Base-by-base conservation (phyloP, 2,797 vertebrate species). In the Enteromius argenteus region DNA sequence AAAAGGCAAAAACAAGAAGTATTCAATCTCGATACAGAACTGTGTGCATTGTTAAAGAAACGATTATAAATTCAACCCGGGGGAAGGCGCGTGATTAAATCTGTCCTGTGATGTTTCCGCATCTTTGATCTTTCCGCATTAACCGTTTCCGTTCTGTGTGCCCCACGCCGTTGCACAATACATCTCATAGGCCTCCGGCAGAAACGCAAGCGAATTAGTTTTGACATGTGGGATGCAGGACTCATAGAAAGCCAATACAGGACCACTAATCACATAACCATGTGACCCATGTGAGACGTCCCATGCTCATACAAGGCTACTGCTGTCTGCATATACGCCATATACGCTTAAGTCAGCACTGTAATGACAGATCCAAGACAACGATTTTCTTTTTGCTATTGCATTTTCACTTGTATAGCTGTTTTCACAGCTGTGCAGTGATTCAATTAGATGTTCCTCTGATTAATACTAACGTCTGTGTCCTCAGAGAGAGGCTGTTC, bases 71-170 rank as follows among this genome's bases (percentile, higher is more conserved):
- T 91, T 91, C 89, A 85, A 86, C 89, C 89, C 1, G 35, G 72
- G 86, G 89, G 87, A 86, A 86, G 85, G 83, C 78, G 49, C 73
- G 42, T 91, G 90, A 91, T 92, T 91, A 90, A 86, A 89, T 90
- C 84, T 3, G 87, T 78, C 75, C 83, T 84, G 80, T 92, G 90
- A 93, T 92, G 90, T 92, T 92, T 92, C 91, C 84, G 53, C 86
- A 49, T 90, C 91, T 93, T 91, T 94, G 91, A 92, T 93, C 89
- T 87, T 81, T 58, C 72, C 2, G 32, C n/a, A 64, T 93, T 91
- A 89, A 91, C 90, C 83, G 86, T 91, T 91, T 91, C 81, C 3
- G 35, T 77, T 82, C 80, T 39, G 79, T 69, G 35, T 69, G 35
- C 5, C 44, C n/a, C 23, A n/a, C 42, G n/a, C 84, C 37, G 51